Conservation (phyloP, 2,797 vertebrate species). For the Gymnoscopelus microlampas region DNA sequence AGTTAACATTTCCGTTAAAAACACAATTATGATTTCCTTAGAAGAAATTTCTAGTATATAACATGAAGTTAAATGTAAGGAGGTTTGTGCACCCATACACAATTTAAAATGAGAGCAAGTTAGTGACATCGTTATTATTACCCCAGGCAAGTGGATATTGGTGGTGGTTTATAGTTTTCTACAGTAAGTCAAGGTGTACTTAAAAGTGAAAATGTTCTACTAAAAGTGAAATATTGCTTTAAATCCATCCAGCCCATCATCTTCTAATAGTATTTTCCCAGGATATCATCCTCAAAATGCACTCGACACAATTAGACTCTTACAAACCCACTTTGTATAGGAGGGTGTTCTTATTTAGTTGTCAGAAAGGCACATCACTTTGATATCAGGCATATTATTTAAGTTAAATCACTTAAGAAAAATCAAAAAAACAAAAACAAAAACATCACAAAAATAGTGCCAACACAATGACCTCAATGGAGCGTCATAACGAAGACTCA, state of each 20-base stretch:
- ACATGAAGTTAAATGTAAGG: background rate
- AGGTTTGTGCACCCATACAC: background rate
- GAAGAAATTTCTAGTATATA: background rate
- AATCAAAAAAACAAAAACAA: constrained; percentile 20
- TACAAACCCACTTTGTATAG: constrained; percentile 64
- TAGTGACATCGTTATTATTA: constrained; percentile 31
- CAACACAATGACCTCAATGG: constrained; percentile 62
- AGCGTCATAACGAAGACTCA: constrained; percentile 52
- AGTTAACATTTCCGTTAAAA: too few species aligned
- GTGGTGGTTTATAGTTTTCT: background rate
- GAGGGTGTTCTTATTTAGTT: constrained; percentile 68
- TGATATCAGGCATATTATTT: constrained; percentile 83
- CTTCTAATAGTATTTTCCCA: constrained; percentile 40
- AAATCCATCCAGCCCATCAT: constrained; percentile 49
- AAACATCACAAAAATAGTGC: constrained; percentile 77
- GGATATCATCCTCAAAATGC: constrained; percentile 30
- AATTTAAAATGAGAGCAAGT: constrained; percentile 31
- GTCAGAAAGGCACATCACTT: constrained; percentile 87
- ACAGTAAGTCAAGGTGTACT: background rate
- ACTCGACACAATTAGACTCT: constrained; percentile 57
- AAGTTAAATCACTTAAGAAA: constrained; percentile 79
- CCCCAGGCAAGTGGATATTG: constrained; percentile 18
- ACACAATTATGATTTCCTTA: too few species aligned
- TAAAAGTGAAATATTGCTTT: constrained; percentile 50
- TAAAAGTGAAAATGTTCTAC: constrained; percentile 29